Base-by-base conservation (phyloP, 1,140 invertebrate genomes). In the Bilobella aurantiaca region DNA sequence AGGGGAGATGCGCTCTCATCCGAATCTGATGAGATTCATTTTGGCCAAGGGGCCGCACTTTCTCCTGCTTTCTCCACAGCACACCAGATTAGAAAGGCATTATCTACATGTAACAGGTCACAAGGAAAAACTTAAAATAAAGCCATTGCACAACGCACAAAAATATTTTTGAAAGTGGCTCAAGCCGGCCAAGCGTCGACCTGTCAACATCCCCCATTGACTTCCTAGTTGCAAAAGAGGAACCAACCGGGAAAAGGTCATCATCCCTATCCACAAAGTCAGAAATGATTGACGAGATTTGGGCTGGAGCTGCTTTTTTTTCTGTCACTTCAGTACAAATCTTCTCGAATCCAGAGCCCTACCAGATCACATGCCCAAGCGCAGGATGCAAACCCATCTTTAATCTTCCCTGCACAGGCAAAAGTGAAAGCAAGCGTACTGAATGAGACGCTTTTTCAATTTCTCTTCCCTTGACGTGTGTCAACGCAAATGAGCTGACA, bases 41-140 rank as follows among this genome's bases (percentile, higher is more conserved):
- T 53, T 23, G 25, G 14, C 23, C 49, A 53, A 53, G 49, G 49
- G 49, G 49, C 14, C 49, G 23, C 3, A 53, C 12, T 53, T 53
- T 53, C 12, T 18, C 49, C 34, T 8, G 8, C 18, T 18, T 18
- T 42, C 34, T 18, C 25, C 49, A 12, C 5, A 53, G 8, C 25
- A 5, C 12, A 23, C 3, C 23, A 53, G 49, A 53, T 53, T 53
- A 53, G 23, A 53, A 53, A 12, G 23, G 49, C 49, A 53, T 53
- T 53, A 53, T 53, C 49, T 53, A 12, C 49, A 53, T 18, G 12
- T 53, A 53, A 53, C 49, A 53, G 49, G 49, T 53, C 49, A 53
- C 8, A 42, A 42, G 49, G 25, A 23, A 53, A 53, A 16, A 23
- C 14, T 42, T 12, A 53, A 53, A 53, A 53, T 16, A 53, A 53